Percentiles rank a stretch among this genome's conserved stretches.
phyloP scores from a whole-genome alignment of 1,140 invertebrate species.

The Pseudomyrmex flavicornis region DNA sequence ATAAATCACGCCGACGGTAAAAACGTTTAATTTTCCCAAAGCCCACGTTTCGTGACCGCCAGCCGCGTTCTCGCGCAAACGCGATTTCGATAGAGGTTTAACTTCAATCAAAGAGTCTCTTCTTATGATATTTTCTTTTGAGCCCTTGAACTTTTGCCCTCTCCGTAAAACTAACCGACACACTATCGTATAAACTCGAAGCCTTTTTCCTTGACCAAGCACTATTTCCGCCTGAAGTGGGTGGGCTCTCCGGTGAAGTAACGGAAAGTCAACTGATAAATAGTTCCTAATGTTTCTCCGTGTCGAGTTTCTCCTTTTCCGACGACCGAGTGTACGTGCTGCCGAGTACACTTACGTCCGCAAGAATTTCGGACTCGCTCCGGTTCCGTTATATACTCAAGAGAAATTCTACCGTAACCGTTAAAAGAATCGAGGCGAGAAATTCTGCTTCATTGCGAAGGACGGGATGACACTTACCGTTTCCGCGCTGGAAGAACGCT shows the following conservation, averaged over 20 bases:
- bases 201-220: slow-evolving; percentile 51
- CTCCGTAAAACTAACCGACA: slow-evolving; percentile 3
- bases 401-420: slow-evolving; percentile 52
- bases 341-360: slow-evolving; percentile 47
- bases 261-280: slow-evolving; percentile 78
- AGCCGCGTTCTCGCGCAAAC: not conserved
- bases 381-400: slow-evolving; percentile 5
- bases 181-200: not conserved
- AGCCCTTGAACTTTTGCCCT: not conserved
- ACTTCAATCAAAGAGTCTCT: not conserved
- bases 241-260: slow-evolving; percentile 39
- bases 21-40: not conserved
- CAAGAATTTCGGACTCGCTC: slow-evolving; percentile 66
- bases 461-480: slow-evolving; percentile 41
- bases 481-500: not conserved
- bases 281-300: slow-evolving; percentile 73
- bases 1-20: not conserved
- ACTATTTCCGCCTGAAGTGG: slow-evolving; percentile 42
- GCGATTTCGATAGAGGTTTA: not conserved
- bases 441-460: slow-evolving; percentile 59
- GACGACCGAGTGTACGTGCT: slow-evolving; percentile 3
- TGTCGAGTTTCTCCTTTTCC: slow-evolving; percentile 24
- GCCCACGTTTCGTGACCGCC: not conserved
- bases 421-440: slow-evolving; percentile 57
- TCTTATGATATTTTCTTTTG: not conserved